These are phyloP conservation scores for Heliconius congener DNA, from an alignment of 1,140 invertebrate genomes.

Conservation along the genomic window DNA sequence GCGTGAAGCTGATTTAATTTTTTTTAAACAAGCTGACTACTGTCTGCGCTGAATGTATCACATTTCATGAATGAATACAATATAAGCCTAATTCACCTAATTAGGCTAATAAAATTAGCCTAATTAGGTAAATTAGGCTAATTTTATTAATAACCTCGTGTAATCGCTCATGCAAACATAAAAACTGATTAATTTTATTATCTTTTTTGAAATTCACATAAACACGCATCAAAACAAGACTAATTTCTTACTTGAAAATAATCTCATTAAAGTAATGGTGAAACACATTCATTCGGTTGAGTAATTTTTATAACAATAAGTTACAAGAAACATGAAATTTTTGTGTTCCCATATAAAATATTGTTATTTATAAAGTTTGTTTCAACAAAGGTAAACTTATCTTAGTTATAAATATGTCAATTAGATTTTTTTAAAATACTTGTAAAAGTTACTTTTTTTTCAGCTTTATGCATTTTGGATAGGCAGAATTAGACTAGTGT, in stretches of 20 bases:
- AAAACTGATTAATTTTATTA: constrained; percentile 7
- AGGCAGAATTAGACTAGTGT: too few species aligned
- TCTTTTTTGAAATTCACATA: constrained; percentile 11
- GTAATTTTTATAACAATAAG: neutral
- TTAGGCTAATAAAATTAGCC: too few species aligned
- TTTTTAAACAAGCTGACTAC: neutral
- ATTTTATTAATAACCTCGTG: constrained; percentile 15
- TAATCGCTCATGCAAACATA: constrained; percentile 21
- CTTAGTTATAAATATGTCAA: too few species aligned
- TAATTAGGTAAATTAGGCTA: too few species aligned
- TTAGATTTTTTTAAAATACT: too few species aligned
- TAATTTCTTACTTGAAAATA: neutral
- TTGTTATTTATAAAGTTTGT: too few species aligned
- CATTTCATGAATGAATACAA: constrained; percentile 13
- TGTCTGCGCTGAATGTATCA: constrained; percentile 13
- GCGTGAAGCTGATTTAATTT: too few species aligned
- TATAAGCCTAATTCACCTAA: too few species aligned
- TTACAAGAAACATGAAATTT: neutral
- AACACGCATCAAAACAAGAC: neutral
- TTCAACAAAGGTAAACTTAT: too few species aligned
- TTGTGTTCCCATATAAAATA: too few species aligned
- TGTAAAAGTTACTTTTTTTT: too few species aligned
- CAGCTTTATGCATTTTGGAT: too few species aligned
- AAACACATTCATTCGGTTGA: neutral
- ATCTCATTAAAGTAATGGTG: constrained; percentile 4